Evolutionary conservation across 2,113 vertebrate genomes (phyloP).

Genomic region (Xenotilapia leptura): DNA sequence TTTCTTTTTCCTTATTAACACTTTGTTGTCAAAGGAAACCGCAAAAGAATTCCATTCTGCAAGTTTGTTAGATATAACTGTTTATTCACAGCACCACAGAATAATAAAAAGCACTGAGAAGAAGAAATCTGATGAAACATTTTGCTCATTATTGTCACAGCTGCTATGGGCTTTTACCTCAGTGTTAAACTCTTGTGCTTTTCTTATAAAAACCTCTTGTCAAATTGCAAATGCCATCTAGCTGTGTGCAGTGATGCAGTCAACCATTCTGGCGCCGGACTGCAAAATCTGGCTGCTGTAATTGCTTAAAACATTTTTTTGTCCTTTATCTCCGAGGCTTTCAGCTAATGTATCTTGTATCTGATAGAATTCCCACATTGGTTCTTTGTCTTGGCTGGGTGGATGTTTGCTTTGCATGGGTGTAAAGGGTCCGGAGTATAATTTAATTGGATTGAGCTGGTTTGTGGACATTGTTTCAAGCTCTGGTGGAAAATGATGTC

Average conservation of each 20-base stretch:
- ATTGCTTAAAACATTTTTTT: slow-evolving; percentile 34
- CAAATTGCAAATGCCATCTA: slow-evolving; percentile 29
- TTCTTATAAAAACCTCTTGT: slow-evolving; percentile 8
- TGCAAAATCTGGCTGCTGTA: slow-evolving; percentile 23
- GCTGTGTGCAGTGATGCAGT: slow-evolving; percentile 32
- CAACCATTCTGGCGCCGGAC: slow-evolving; percentile 10
- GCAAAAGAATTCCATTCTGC: background rate
- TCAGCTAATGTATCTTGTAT: slow-evolving; percentile 31
- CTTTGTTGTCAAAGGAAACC: background rate
- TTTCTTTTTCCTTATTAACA: background rate
- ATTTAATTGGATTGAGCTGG: slow-evolving; percentile 28
- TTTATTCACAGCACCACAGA: background rate
- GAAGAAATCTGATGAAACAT: background rate
- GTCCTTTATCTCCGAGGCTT: slow-evolving; percentile 3
- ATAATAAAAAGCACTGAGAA: background rate
- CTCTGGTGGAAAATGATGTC: slow-evolving; percentile 7
- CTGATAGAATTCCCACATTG: slow-evolving; percentile 22
- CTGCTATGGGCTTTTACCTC: slow-evolving; percentile 1
- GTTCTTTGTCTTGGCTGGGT: slow-evolving; percentile 3
- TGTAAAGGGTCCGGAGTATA: slow-evolving; percentile 19
- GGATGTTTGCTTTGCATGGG: slow-evolving; percentile 20
- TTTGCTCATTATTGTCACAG: background rate
- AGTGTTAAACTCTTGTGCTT: background rate
- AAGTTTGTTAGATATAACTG: background rate
- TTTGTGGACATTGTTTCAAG: slow-evolving; percentile 7